phyloP scores from a whole-genome alignment of 2,888 invertebrate genomes.

The Meandrusa payeni region DNA sequence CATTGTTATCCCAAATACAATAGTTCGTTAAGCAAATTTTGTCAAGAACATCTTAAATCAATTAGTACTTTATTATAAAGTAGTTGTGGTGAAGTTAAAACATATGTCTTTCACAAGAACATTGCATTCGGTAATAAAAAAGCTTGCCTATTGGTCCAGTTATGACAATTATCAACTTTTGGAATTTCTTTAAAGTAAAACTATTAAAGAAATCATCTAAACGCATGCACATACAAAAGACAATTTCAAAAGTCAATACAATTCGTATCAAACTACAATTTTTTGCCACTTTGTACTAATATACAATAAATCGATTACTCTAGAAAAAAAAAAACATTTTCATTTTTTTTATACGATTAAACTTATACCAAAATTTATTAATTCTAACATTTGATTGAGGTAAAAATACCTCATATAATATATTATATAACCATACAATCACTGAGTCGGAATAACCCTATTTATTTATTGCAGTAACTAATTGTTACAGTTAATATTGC shows the following conservation, averaged over 20 bases:
- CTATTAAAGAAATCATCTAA: background rate
- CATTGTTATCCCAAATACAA: too few relatives aligned
- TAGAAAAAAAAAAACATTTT: conserved; percentile 48
- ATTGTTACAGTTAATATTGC: conserved; percentile 4
- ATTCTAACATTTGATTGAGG: conserved; percentile 53
- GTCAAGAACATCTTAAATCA: too few relatives aligned
- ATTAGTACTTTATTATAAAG: too few relatives aligned
- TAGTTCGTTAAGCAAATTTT: too few relatives aligned
- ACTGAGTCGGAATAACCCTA: conserved; percentile 39
- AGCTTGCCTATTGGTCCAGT: too few relatives aligned
- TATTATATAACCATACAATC: conserved; percentile 30
- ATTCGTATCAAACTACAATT: conserved; percentile 41
- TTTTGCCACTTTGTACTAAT: conserved; percentile 70
- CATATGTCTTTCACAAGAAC: too few relatives aligned
- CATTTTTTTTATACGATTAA: conserved; percentile 49
- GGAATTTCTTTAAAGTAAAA: too few relatives aligned
- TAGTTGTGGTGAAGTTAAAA: too few relatives aligned
- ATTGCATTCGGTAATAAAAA: too few relatives aligned
- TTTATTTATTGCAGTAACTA: conserved; percentile 31
- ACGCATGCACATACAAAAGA: background rate
- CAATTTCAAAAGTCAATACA: too few relatives aligned
- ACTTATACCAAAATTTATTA: conserved; percentile 49
- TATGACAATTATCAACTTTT: too few relatives aligned
- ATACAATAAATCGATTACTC: conserved; percentile 62
- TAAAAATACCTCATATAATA: conserved; percentile 38